phyloP scores from a whole-genome alignment of 2,888 invertebrate genomes.

The Magallana nippona region DNA sequence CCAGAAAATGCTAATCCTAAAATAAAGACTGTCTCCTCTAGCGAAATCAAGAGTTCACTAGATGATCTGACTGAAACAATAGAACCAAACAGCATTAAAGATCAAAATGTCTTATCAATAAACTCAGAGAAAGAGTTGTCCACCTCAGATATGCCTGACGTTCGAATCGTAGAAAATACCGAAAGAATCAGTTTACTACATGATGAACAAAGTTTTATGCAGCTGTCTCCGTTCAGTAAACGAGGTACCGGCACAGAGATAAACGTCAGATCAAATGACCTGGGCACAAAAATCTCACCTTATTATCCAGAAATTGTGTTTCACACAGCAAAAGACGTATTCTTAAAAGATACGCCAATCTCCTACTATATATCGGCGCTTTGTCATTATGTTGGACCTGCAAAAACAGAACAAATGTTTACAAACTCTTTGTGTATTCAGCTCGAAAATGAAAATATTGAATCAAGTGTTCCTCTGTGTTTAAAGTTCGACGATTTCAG shows the following conservation, averaged over 20 bases:
- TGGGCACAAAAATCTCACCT: too few relatives aligned
- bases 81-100: background rate
- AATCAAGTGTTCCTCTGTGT: background rate
- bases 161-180: background rate
- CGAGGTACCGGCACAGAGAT: too few relatives aligned
- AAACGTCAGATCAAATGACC: too few relatives aligned
- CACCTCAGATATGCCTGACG: background rate
- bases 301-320: background rate
- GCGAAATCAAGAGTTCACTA: too few relatives aligned
- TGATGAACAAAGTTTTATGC: background rate
- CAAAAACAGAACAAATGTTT: background rate
- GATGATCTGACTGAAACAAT: too few relatives aligned
- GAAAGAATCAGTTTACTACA: background rate
- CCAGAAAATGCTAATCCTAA: too few relatives aligned
- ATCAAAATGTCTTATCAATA: background rate
- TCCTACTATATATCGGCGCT: background rate
- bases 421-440: too few relatives aligned
- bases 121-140: background rate
- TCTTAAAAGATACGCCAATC: background rate
- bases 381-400: background rate
- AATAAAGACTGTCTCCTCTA: too few relatives aligned
- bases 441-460: background rate
- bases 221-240: background rate
- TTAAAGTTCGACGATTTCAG: background rate
- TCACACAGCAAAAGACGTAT: background rate